Conservation (phyloP, 2,888 invertebrate species). For the Harpalus rufipes region DNA sequence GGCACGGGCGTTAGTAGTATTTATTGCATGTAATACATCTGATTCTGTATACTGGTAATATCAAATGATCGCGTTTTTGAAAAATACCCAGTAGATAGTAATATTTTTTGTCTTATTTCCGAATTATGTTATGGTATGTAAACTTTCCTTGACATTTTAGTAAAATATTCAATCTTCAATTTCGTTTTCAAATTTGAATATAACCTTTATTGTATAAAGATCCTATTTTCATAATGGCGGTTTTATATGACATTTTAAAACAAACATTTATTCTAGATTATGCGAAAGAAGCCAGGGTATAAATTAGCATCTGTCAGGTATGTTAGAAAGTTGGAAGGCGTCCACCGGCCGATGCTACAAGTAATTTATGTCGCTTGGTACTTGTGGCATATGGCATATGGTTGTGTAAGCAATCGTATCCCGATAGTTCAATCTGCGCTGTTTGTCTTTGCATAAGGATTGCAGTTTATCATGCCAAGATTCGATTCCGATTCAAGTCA, state of each 20-base stretch:
- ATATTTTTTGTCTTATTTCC: no score
- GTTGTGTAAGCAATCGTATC: background rate
- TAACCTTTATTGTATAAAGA: background rate
- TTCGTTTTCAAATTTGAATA: background rate
- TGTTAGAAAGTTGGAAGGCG: background rate
- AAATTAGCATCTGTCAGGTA: background rate
- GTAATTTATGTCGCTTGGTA: constrained; percentile 40
- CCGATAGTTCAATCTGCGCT: background rate
- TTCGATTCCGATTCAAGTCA: background rate
- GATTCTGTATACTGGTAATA: no score
- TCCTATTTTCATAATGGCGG: no score
- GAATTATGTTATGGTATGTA: no score
- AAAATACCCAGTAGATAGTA: no score
- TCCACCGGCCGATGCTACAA: constrained; percentile 29
- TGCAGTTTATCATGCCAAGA: background rate
- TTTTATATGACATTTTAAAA: background rate
- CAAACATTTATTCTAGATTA: background rate
- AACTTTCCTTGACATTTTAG: no score
- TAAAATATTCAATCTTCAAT: background rate
- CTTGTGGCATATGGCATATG: constrained; percentile 20
- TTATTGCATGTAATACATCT: no score
- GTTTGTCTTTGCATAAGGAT: constrained; percentile 1
- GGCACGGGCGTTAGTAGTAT: no score
- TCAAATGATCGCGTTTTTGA: no score
- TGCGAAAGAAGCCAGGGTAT: background rate